Evolutionary conservation across 1,140 invertebrate species (phyloP).

Genomic region (Maconellicoccus hirsutus): DNA sequence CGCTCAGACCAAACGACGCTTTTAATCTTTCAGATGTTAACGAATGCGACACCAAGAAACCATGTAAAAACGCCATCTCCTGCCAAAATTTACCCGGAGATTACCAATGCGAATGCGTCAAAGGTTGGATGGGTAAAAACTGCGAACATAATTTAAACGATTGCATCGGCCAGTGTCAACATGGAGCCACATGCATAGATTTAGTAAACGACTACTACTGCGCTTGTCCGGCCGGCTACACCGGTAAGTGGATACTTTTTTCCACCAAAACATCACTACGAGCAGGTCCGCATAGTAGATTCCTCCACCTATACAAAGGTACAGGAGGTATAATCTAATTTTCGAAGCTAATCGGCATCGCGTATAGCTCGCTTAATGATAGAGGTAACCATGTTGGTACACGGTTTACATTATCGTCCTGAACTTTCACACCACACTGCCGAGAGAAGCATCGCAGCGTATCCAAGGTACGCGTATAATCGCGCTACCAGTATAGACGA

Average conservation of each 20-base stretch:
- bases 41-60: constrained; percentile 39
- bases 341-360: too few species aligned
- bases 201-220: constrained; percentile 67
- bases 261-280: too few species aligned
- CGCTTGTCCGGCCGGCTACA: constrained; percentile 66
- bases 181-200: constrained; percentile 77
- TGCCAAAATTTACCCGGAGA: constrained; percentile 71
- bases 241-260: constrained; percentile 31
- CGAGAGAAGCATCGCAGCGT: background rate
- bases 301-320: too few species aligned
- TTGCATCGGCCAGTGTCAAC: constrained; percentile 74
- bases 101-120: constrained; percentile 65
- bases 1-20: constrained; percentile 25
- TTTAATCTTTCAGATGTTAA: constrained; percentile 41
- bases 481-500: background rate
- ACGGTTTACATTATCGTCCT: background rate
- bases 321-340: too few species aligned
- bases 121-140: constrained; percentile 76
- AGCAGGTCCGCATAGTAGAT: too few species aligned
- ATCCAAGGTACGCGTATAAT: background rate
- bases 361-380: too few species aligned
- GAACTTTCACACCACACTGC: constrained; percentile 2
- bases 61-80: constrained; percentile 69
- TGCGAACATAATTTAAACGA: constrained; percentile 82
- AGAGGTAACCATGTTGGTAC: too few species aligned